Evolutionary conservation across 2,797 vertebrate species (phyloP).

Genomic region (Vespertilio murinus): DNA sequence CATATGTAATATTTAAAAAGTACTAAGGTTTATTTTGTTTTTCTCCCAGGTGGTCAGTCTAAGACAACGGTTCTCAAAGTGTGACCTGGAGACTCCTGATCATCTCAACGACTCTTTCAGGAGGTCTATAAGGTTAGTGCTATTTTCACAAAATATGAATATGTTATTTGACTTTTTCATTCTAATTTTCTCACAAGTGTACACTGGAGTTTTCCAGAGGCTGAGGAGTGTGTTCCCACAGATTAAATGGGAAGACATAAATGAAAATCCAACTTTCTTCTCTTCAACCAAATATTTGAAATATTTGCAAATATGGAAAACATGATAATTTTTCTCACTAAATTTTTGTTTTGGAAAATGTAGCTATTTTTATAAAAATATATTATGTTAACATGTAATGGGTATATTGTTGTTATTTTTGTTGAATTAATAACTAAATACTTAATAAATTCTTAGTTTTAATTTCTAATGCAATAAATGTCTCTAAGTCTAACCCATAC

Average conservation of each 20-base stretch:
- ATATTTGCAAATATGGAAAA: not conserved
- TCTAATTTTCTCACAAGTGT: not conserved
- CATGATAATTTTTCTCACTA: not conserved
- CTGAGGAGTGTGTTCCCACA: not conserved
- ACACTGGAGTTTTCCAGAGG: not conserved
- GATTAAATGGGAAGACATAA: not conserved
- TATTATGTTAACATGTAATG: not conserved
- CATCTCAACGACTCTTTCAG: not conserved
- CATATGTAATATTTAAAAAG: not conserved
- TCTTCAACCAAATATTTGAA: not conserved
- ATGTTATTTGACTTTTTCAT: not conserved
- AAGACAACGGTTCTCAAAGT: not conserved
- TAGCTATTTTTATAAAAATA: not conserved
- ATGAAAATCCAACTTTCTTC: not conserved
- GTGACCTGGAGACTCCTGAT: not conserved
- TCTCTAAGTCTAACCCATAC: not conserved
- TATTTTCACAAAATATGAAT: not conserved
- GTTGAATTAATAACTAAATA: not conserved
- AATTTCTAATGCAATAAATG: conserved; percentile 20
- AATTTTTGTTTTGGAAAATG: not conserved
- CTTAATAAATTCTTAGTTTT: not conserved
- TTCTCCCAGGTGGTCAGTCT: not conserved
- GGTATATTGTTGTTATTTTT: not conserved
- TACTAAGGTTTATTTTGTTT: not conserved
- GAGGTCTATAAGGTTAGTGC: not conserved